A percentile compares a stretch with the other conserved stretches of the same genome.
These are phyloP conservation scores for Ctenopoma kingsleyae DNA, from an alignment of 2,797 vertebrate species.

Conservation along the genomic window DNA sequence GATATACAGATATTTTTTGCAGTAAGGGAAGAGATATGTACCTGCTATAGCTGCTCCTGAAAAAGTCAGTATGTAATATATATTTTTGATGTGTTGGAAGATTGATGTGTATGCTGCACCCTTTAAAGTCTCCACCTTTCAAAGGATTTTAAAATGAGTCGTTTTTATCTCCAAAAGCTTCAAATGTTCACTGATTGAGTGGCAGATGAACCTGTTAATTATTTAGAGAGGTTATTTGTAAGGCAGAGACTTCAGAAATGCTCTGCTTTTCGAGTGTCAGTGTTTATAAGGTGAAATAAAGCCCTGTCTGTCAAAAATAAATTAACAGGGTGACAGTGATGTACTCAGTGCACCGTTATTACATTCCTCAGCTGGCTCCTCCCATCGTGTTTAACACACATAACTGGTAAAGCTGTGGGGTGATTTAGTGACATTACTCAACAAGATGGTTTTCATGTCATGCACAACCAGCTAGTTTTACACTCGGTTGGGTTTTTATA, in stretches of 20 bases:
- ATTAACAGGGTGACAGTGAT: slow-evolving; percentile 65
- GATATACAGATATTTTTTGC: slow-evolving; percentile 28
- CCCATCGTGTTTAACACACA: slow-evolving; percentile 46
- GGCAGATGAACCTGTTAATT: slow-evolving; percentile 79
- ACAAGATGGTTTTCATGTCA: slow-evolving; percentile 66
- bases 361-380: slow-evolving; percentile 48
- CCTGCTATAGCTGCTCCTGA: slow-evolving; percentile 41
- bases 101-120: slow-evolving; percentile 44
- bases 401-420: slow-evolving; percentile 40
- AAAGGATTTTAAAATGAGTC: slow-evolving; percentile 43
- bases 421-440: slow-evolving; percentile 66
- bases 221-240: slow-evolving; percentile 79
- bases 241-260: slow-evolving; percentile 63
- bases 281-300: slow-evolving; percentile 69
- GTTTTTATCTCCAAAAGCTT: slow-evolving; percentile 71
- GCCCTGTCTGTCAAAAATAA: slow-evolving; percentile 59
- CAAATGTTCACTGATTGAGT: slow-evolving; percentile 70
- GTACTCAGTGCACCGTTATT: slow-evolving; percentile 39
- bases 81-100: slow-evolving; percentile 37
- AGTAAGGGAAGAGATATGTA: slow-evolving; percentile 29
- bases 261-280: slow-evolving; percentile 65
- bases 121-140: slow-evolving; percentile 65
- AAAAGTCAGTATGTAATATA: slow-evolving; percentile 33
- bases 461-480: slow-evolving; percentile 65
- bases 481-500: slow-evolving; percentile 73